A percentile compares a stretch with the other conserved stretches of the same genome.
Evolutionary conservation across 2,113 vertebrate species (phyloP).

Genomic region (Psilopogon haemacephalus): DNA sequence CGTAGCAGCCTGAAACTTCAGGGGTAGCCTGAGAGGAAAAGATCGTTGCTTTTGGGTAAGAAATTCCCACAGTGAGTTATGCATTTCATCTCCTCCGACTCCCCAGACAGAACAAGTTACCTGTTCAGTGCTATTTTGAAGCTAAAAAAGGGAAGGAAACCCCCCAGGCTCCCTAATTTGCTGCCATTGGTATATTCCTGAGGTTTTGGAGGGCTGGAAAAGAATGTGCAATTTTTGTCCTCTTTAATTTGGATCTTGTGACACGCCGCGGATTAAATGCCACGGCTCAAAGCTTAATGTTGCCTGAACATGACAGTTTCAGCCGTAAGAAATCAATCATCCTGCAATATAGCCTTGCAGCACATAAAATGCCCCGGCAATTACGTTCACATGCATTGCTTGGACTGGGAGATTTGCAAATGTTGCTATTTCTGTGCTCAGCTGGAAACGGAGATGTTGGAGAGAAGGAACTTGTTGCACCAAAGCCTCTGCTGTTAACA

Average conservation of each 20-base stretch:
- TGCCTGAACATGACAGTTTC: slow-evolving; percentile 47
- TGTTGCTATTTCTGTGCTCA: neutral
- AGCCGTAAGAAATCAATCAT: slow-evolving; percentile 64
- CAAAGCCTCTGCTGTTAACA: neutral
- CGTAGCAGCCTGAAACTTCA: neutral
- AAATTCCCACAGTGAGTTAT: slow-evolving; percentile 13
- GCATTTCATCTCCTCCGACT: slow-evolving; percentile 20
- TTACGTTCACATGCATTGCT: neutral
- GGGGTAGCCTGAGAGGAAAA: neutral
- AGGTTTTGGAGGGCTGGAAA: slow-evolving; percentile 10
- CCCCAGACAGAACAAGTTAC: neutral
- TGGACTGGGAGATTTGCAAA: neutral
- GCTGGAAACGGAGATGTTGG: neutral
- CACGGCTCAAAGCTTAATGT: slow-evolving; percentile 14
- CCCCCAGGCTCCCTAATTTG: neutral
- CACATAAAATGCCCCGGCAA: slow-evolving; percentile 37
- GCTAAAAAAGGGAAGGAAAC: slow-evolving; percentile 6
- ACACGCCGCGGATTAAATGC: slow-evolving; percentile 45
- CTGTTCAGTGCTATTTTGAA: neutral
- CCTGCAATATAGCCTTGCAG: slow-evolving; percentile 15
- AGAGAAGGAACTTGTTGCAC: neutral
- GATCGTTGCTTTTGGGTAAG: neutral
- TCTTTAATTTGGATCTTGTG: slow-evolving; percentile 41
- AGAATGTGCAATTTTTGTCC: slow-evolving; percentile 44
- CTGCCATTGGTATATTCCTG: neutral